These are phyloP conservation scores for Sylvilagus bachmani DNA, from an alignment of 2,113 vertebrate species.

Conservation along the genomic window DNA sequence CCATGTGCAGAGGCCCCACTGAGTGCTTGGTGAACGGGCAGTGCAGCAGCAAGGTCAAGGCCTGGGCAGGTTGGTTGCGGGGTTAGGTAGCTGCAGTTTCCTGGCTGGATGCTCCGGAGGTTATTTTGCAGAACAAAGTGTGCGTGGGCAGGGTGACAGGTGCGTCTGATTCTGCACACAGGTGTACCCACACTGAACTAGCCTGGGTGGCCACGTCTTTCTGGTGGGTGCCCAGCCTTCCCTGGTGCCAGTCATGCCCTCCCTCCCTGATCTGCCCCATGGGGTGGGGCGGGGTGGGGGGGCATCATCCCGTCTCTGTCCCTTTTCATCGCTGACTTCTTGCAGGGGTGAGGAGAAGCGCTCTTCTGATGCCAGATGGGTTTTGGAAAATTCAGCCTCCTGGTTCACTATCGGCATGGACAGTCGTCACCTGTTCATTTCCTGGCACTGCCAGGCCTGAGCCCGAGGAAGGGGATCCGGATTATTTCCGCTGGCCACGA, in stretches of 20 bases:
- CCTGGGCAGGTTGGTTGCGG: rapidly evolving
- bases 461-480: not conserved
- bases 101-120: not conserved
- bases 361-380: not conserved
- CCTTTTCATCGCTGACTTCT: rapidly evolving
- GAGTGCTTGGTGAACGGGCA: rapidly evolving
- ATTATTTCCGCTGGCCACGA: rapidly evolving
- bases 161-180: rapidly evolving
- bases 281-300: not conserved
- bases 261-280: rapidly evolving
- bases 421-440: rapidly evolving
- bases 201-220: not conserved
- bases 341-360: not conserved
- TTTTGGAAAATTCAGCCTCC: not conserved
- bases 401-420: rapidly evolving
- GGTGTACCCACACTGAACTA: rapidly evolving
- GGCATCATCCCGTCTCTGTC: not conserved
- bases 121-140: not conserved
- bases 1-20: rapidly evolving
- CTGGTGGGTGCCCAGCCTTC: rapidly evolving
- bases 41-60: rapidly evolving
- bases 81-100: not conserved
- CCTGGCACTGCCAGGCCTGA: not conserved
- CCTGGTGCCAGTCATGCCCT: rapidly evolving
- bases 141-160: rapidly evolving